Base-by-base conservation (phyloP, 35 echinoderm and acorn worm genomes). In the Lytechinus pictus region DNA sequence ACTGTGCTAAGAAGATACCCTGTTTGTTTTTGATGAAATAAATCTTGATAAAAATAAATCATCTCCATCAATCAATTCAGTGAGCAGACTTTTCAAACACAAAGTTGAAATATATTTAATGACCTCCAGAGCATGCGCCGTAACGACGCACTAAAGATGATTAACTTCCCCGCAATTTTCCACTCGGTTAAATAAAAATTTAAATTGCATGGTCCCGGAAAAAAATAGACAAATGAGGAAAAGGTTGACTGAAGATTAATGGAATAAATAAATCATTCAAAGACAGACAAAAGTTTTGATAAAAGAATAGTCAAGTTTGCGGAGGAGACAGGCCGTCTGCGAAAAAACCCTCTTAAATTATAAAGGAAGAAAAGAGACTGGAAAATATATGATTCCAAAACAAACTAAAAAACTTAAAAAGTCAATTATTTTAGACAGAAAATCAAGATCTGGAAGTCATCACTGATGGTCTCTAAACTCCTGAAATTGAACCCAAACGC, bases 151-250 rank as follows among this genome's bases (percentile, higher is more conserved):
- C 7, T 6, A 79, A 79, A 79, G 0, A 79, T 79, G 66, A 79
- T 79, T 19, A 79, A 79, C 66, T 7, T 79, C 19, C 66, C 19
- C 14, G 21, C 19, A 79, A 79, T 79, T 79, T 79, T 79, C 66
- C 66, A 79, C 66, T 79, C 66, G 14, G 66, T 79, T 79, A n/a
- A 79, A 19, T 79, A 79, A 79, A 58, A 79, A n/a, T 79, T 24
- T 79, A 24, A 79, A 79, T 24, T 79, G 66, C 66, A 79, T 79
- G 19, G 66, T 79, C 66, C 16, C 66, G 66, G 66, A 79, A 79
- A 24, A 58, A 79, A 24, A 79, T 79, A 79, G 66, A 79, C 66
- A 79, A 79, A 79, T 79, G 66, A 79, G 66, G 66, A 79, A 79
- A 79, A 19, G 66, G 66, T 79, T 79, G 66, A 79, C 19, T n/a